Conservation (phyloP, 2,888 invertebrate genomes). For the Nipponacmea schrenckii region DNA sequence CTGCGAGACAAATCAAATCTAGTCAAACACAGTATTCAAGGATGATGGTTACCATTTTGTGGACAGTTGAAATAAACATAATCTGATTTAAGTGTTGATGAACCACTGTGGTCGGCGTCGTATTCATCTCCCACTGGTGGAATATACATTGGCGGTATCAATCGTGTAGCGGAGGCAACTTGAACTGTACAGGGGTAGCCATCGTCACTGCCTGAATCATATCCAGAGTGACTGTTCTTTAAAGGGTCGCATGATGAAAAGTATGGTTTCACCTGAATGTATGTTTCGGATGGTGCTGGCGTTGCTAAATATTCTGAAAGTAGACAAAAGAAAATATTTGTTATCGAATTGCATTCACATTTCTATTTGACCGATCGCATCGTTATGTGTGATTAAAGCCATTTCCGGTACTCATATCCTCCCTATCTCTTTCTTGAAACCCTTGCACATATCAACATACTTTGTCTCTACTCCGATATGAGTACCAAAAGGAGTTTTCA, state of each 20-base stretch:
- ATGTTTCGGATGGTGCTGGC: constrained; percentile 9
- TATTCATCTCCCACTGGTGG: constrained; percentile 24
- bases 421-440: too few relatives aligned
- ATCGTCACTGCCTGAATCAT: constrained; percentile 24
- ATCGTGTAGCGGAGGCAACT: not conserved
- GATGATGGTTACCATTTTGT: constrained; percentile 21
- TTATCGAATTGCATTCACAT: not conserved
- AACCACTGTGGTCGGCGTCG: constrained; percentile 30
- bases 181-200: constrained; percentile 1
- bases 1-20: too few relatives aligned
- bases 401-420: too few relatives aligned
- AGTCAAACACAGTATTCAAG: not conserved
- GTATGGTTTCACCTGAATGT: constrained; percentile 16
- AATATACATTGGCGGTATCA: constrained; percentile 12
- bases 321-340: not conserved
- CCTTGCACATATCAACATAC: too few relatives aligned
- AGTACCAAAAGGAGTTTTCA: too few relatives aligned
- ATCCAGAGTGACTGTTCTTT: constrained; percentile 15
- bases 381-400: not conserved
- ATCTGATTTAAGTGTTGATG: constrained; percentile 29
- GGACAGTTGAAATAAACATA: constrained; percentile 34
- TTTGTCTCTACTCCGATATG: too few relatives aligned
- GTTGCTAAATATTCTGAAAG: constrained; percentile 19
- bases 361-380: not conserved
- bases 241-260: constrained; percentile 18